Evolutionary conservation across 2,113 vertebrate genomes (phyloP), one percentile per base, ranked within the genome.

Genomic region (Pedetes capensis): DNA sequence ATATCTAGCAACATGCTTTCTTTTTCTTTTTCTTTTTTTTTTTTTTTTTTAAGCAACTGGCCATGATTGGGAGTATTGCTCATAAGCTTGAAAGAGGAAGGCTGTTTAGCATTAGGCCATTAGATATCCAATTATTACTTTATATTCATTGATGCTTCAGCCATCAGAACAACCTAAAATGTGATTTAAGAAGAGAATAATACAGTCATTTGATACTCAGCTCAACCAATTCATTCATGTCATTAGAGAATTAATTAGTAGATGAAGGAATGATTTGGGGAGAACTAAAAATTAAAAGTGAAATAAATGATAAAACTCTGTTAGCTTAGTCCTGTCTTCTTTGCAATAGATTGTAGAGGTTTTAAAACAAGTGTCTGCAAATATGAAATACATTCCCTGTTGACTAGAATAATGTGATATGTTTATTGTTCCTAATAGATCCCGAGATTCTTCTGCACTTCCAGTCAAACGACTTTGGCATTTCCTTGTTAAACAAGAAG

Each of bases 401-500:
- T 23, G 42, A 74, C 42, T 91, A 63, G 93, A 90, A 44, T 51
- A 44, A 16, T 59, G 11, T 87, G n/a, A 29, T 79, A n/a, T 86
- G 8, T 86, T 34, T 5, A 37, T 49, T 88, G 84, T 84, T 89
- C 91, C 80, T 22, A 22, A 18, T 93, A 99, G 99, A 97, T 99
- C 99, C 49, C 99, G 99, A 97, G 99, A 99, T 97, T 99, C 98
- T 76, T 98, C 99, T 93, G 99, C 99, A 61, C 99, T 99, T 97
- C 99, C 99, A 88, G 99, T 98, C 27, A 99, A 99, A 94, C 99
- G 99, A 75, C 98, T 99, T 42, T 99, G 99, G 99, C 99, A 99
- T 98, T 99, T 99, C 95, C 98, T 99, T 92, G 99, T 99, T 92
- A 99, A 99, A 98, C 99, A 99, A 98, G 99, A 99, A 96, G 97